phyloP scores from a whole-genome alignment of 2,113 vertebrate species.

The Lophius piscatorius region DNA sequence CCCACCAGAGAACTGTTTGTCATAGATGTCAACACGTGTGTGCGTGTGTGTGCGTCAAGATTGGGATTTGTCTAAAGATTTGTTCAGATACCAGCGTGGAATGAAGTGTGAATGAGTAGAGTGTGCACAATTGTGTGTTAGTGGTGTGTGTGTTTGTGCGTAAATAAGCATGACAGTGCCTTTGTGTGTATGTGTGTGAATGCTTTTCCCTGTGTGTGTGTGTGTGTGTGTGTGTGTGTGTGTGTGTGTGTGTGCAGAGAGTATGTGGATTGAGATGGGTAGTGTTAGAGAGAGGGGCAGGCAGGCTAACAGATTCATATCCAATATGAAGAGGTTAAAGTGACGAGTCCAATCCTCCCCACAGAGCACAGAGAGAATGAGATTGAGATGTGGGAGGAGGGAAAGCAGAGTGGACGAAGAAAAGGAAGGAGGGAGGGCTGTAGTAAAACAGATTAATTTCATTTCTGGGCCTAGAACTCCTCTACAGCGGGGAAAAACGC shows the following conservation, averaged over 20 bases:
- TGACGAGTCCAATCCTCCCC: conserved; percentile 66
- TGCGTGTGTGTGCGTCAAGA: conserved; percentile 34
- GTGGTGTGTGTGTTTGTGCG: conserved; percentile 17
- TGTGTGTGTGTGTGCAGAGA: conserved; percentile 36
- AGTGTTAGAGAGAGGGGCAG: conserved; percentile 60
- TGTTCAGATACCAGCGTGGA: conserved; percentile 57
- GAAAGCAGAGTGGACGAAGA: conserved; percentile 21
- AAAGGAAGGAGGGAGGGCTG: conserved; percentile 46
- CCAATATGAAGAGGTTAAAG: conserved; percentile 76
- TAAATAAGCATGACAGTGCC: conserved; percentile 47
- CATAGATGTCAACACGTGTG: conserved; percentile 54
- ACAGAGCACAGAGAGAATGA: conserved; percentile 65
- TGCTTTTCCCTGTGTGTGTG: neutral
- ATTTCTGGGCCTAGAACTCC: conserved; percentile 66
- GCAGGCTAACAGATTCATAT: conserved; percentile 73
- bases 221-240: conserved; percentile 24
- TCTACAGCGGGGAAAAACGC: conserved; percentile 53
- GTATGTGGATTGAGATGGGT: conserved; percentile 49
- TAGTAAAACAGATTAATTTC: conserved; percentile 79
- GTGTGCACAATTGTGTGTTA: conserved; percentile 10
- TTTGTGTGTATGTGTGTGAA: conserved; percentile 18
- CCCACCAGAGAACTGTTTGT: conserved; percentile 54
- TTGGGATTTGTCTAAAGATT: conserved; percentile 57
- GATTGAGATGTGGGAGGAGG: conserved; percentile 61
- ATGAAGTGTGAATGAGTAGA: conserved; percentile 41